Conservation (phyloP, 2,113 vertebrate genomes). For the Isurus oxyrinchus region DNA sequence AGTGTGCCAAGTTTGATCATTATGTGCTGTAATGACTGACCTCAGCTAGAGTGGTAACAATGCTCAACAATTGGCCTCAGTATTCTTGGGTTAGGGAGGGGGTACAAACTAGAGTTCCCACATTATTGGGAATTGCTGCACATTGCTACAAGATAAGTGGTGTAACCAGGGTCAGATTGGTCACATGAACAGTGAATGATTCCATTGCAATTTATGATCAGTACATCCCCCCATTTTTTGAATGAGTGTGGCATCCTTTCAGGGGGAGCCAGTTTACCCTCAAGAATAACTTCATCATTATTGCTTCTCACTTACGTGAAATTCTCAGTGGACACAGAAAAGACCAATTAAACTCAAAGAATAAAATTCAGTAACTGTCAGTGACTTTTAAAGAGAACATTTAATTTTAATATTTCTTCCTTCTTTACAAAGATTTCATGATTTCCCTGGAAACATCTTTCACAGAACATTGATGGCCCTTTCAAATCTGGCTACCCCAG, state of each 20-base stretch:
- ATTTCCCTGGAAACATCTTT: constrained; percentile 15
- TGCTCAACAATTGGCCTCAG: background rate
- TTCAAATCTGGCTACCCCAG: background rate
- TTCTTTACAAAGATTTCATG: background rate
- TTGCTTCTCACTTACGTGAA: background rate
- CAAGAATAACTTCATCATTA: background rate
- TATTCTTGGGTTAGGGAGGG: background rate
- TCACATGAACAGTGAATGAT: background rate
- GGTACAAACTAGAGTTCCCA: background rate
- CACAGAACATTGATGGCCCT: background rate
- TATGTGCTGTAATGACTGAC: background rate
- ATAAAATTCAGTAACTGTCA: background rate
- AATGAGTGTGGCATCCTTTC: background rate
- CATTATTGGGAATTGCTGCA: background rate
- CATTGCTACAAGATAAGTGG: background rate
- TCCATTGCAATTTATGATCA: background rate
- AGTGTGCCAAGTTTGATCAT: background rate
- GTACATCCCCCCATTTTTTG: background rate
- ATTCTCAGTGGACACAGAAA: background rate
- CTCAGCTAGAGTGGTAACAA: background rate
- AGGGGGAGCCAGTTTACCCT: background rate
- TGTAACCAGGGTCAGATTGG: background rate
- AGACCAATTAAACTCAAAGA: background rate
- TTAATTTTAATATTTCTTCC: constrained; percentile 28
- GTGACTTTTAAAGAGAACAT: background rate